phyloP scores from a whole-genome alignment of 2,113 vertebrate species.

The Elephantulus edwardii region DNA sequence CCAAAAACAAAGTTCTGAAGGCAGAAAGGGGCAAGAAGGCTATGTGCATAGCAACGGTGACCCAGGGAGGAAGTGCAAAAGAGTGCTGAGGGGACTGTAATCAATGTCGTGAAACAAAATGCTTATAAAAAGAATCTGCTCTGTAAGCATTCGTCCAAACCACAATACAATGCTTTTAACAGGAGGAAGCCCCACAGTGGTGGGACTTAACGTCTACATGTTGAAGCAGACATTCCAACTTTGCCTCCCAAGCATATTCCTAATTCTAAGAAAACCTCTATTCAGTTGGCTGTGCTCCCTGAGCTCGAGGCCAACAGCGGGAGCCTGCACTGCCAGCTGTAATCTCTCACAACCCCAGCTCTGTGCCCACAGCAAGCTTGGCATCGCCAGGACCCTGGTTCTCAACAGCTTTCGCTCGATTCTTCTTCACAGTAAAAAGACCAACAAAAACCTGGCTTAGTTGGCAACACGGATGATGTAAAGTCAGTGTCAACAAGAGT shows the following conservation, averaged over 20 bases:
- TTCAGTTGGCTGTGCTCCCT: slow-evolving; percentile 43
- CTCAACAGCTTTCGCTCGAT: slow-evolving; percentile 47
- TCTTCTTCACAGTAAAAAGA: slow-evolving; percentile 70
- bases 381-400: slow-evolving; percentile 63
- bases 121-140: background rate
- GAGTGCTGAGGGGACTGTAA: background rate
- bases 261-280: slow-evolving; percentile 67
- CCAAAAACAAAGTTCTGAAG: background rate
- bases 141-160: no score
- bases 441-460: slow-evolving; percentile 52
- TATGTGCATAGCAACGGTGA: background rate
- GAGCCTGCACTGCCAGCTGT: slow-evolving; percentile 49
- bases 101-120: background rate
- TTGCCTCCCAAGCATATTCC: background rate
- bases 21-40: background rate
- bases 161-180: no score
- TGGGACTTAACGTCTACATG: background rate
- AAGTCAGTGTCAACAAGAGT: slow-evolving; percentile 44
- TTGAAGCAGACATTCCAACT: background rate
- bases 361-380: slow-evolving; percentile 61
- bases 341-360: slow-evolving; percentile 57
- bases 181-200: background rate
- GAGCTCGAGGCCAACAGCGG: slow-evolving; percentile 55
- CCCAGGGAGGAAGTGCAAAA: background rate
- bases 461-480: slow-evolving; percentile 10